Conservation (phyloP, 1,140 invertebrate species). For the Uloborus diversus region DNA sequence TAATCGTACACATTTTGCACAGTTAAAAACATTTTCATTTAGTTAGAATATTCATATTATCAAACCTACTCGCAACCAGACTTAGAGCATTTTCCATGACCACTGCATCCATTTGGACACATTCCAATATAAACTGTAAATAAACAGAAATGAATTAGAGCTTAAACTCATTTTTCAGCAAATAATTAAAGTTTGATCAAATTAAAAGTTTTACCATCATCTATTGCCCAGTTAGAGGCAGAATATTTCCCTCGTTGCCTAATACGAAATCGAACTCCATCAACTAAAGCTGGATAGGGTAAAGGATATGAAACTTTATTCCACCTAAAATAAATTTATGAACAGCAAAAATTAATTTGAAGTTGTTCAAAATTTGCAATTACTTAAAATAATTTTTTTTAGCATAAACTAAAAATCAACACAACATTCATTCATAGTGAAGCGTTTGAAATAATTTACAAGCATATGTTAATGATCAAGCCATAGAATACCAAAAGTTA, state of each 20-base stretch:
- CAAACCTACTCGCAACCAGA: slow-evolving; percentile 65
- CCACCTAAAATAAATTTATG: slow-evolving; percentile 63
- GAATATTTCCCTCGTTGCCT: slow-evolving; percentile 58
- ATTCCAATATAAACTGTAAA: slow-evolving; percentile 65
- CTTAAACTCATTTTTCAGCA: not conserved
- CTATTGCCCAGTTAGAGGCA: slow-evolving; percentile 66
- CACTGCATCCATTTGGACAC: slow-evolving; percentile 65
- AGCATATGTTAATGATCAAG: no score
- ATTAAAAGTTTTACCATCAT: slow-evolving; percentile 59
- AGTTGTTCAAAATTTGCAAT: not conserved
- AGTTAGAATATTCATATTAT: no score
- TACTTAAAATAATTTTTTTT: not conserved
- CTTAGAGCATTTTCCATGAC: slow-evolving; percentile 64
- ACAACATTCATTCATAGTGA: no score
- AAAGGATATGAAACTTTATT: slow-evolving; percentile 65
- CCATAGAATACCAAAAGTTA: no score
- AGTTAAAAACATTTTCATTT: no score
- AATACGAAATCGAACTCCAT: slow-evolving; percentile 64
- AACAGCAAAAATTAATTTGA: not conserved
- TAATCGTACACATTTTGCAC: no score
- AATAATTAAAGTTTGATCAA: not conserved
- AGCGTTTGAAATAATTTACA: no score
- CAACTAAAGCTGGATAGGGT: slow-evolving; percentile 64
- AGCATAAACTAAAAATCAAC: no score
- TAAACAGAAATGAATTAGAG: slow-evolving; percentile 24